phyloP scores from a whole-genome alignment of 2,113 vertebrate genomes.

The Synchiropus splendidus region DNA sequence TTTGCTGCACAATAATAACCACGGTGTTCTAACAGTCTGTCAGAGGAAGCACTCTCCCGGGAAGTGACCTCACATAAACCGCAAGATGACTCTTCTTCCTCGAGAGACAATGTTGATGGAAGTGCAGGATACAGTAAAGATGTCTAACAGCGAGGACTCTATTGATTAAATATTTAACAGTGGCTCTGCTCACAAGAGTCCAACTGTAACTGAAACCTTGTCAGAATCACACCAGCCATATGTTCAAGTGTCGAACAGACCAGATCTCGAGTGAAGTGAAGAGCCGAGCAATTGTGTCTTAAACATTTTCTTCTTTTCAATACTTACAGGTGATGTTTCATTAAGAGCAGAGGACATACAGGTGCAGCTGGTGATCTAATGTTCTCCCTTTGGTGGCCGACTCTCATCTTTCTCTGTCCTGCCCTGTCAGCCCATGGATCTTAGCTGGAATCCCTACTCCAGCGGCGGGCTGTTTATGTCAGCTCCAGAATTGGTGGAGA shows the following conservation, averaged over 20 bases:
- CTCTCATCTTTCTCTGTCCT: background rate
- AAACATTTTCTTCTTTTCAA: background rate
- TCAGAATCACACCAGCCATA: slow-evolving; percentile 15
- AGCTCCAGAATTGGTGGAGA: slow-evolving; percentile 54
- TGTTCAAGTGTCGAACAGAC: slow-evolving; percentile 15
- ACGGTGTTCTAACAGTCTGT: background rate
- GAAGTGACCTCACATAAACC: slow-evolving; percentile 4
- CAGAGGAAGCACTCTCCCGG: slow-evolving; percentile 9
- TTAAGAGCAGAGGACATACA: slow-evolving; percentile 41
- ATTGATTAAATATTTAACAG: slow-evolving; percentile 36
- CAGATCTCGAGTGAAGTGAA: background rate
- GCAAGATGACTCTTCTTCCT: slow-evolving; percentile 9
- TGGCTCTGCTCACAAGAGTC: slow-evolving; percentile 8
- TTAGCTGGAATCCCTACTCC: slow-evolving; percentile 61
- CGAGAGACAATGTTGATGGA: slow-evolving; percentile 1
- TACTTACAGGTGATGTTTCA: slow-evolving; percentile 40
- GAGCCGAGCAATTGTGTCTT: no score
- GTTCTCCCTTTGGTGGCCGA: background rate
- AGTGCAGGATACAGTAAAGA: slow-evolving; percentile 7
- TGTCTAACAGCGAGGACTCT: slow-evolving; percentile 9
- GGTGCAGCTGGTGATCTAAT: slow-evolving; percentile 22
- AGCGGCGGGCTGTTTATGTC: slow-evolving; percentile 51
- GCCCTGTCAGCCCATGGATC: slow-evolving; percentile 65
- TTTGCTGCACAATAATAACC: no score
- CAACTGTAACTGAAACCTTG: slow-evolving; percentile 21